These are phyloP conservation scores for Agapornis canus DNA, from an alignment of 2,797 vertebrate species.

Conservation along the genomic window DNA sequence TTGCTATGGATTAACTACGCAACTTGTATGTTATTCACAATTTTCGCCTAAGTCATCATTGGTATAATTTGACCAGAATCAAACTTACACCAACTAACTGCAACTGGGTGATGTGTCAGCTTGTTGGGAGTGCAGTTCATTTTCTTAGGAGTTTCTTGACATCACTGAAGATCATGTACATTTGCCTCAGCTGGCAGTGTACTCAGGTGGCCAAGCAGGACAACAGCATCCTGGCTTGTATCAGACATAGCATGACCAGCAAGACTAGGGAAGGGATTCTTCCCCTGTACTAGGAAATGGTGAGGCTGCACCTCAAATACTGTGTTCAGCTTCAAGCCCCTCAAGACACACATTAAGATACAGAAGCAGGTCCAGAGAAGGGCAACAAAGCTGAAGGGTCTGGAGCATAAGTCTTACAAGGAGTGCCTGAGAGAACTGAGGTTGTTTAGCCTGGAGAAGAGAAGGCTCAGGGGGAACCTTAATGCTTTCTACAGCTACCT, in stretches of 20 bases:
- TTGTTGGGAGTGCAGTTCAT: not conserved
- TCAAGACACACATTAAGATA: not conserved
- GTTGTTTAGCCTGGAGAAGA: not conserved
- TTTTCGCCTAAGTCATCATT: not conserved
- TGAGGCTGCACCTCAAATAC: not conserved
- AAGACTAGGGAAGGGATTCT: rapidly evolving
- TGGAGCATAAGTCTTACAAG: not conserved
- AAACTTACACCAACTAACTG: not conserved
- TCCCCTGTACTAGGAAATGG: not conserved
- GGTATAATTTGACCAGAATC: not conserved
- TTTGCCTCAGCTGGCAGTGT: not conserved
- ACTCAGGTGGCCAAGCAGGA: not conserved
- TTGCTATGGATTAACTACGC: not conserved
- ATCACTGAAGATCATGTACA: not conserved
- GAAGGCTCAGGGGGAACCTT: not conserved
- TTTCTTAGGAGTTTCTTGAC: not conserved
- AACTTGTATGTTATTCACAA: not conserved
- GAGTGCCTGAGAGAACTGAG: not conserved
- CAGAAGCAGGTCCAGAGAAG: not conserved
- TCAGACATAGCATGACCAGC: not conserved
- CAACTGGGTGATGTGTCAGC: not conserved
- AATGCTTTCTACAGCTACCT: not conserved
- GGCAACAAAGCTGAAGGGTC: not conserved
- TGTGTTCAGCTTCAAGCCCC: not conserved
- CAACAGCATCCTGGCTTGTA: not conserved